These are phyloP conservation scores for Clitarchus hookeri DNA, from an alignment of 2,888 invertebrate genomes.

Conservation along the genomic window DNA sequence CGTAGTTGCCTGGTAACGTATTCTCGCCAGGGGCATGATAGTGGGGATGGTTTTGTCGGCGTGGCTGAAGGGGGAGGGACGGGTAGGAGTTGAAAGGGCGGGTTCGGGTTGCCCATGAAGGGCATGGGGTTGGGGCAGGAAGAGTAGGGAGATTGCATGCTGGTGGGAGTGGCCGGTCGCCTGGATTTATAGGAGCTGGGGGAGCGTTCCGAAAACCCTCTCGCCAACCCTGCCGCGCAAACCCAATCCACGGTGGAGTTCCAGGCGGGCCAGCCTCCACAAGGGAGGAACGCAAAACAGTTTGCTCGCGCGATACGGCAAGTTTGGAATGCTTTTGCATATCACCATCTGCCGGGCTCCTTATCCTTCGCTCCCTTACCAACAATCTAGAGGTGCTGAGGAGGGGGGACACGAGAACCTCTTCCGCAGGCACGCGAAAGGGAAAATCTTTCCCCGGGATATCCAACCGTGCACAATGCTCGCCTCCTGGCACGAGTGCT, in stretches of 20 bases:
- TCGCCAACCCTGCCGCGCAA: background rate
- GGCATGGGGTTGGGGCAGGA: background rate
- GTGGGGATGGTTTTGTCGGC: background rate
- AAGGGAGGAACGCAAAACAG: background rate
- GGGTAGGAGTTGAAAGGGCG: background rate
- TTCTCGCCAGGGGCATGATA: background rate
- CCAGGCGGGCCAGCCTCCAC: background rate
- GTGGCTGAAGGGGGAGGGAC: too few species aligned
- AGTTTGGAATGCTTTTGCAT: conserved; percentile 8
- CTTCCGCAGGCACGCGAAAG: background rate
- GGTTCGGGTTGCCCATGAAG: background rate
- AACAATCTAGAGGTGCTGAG: too few species aligned
- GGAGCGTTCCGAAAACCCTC: background rate
- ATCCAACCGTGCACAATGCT: background rate
- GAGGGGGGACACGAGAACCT: background rate
- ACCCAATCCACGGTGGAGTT: background rate
- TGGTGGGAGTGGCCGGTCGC: conserved; percentile 8
- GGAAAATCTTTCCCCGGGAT: background rate
- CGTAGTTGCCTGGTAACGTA: conserved; percentile 11
- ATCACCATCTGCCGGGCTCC: background rate
- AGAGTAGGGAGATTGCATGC: background rate
- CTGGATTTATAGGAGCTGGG: background rate
- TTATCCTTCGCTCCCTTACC: background rate
- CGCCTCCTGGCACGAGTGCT: background rate
- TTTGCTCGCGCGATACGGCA: background rate